Base-by-base conservation (phyloP, 2,888 invertebrate species). In the Dasypolia templi region DNA sequence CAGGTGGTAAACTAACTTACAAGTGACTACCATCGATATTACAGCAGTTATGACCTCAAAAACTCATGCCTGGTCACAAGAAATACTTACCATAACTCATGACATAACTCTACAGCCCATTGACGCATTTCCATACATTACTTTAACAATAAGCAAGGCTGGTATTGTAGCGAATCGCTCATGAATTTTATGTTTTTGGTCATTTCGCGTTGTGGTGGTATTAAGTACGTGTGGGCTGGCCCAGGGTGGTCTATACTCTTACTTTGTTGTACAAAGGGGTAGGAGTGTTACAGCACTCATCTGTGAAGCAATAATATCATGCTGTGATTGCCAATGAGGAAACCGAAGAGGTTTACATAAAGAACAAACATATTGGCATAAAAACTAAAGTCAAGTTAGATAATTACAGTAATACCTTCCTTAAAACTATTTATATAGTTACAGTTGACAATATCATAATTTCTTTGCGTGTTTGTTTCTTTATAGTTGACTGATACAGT, bases 71-170 rank as follows among this genome's bases (percentile, higher is more conserved):
- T 56, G 17, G 51, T 59, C 68, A 82, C 79, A 17, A 68, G 72
- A 76, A 59, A 44, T 63, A 66, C 71, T 66, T 42, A 44, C n/a
- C 46, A 59, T 65, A 68, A 61, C 19, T 67, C 59, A 51, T 67
- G 67, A 51, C 59, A 69, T 64, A 80, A 80, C 74, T 59, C 49
- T 44, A 32, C 59, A 49, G 59, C 19, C 44, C 26, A 73, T 67
- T 78, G 79, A 65, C n/a, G 72, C 22, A 78, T 80, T 80, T 83
- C 69, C 79, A 83, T 74, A 61, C 55, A 59, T 83, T 69, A 79
- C 39, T 58, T 49, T 51, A 59, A 81, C 83, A 81, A 81, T 70
- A 49, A 83, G 17, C 42, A n/a, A 32, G 29, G 26, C 51, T 32
- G 14, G 83, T 74, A 63, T 74, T 74, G 79, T 79, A 39, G 55